Percentiles rank a stretch among this genome's conserved stretches.
Conservation (phyloP, 2,888 invertebrate species). For the Falcaria lacertinaria region DNA sequence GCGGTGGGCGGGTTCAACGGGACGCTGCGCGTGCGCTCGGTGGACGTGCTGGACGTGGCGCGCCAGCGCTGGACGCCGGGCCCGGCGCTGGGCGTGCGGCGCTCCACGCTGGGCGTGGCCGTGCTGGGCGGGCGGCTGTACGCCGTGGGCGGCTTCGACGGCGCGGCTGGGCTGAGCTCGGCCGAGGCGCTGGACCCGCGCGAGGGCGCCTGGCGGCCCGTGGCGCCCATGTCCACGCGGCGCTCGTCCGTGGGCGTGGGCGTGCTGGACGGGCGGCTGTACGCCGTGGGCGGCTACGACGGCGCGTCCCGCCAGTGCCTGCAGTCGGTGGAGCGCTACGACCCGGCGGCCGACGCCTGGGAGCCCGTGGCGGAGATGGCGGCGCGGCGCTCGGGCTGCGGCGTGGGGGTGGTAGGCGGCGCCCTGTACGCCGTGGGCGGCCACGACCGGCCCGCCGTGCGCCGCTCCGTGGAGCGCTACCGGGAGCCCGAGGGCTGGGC, state of each 20-base stretch:
- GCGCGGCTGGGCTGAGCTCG: conserved; percentile 93
- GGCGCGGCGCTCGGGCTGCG: conserved; percentile 93
- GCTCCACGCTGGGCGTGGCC: conserved; percentile 96
- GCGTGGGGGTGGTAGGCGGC: conserved; percentile 94
- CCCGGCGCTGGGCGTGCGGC: conserved; percentile 92
- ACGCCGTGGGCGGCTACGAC: conserved; percentile 96
- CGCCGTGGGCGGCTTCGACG: conserved; percentile 92
- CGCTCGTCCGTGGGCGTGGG: conserved; percentile 96
- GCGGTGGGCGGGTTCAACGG: conserved; percentile 88
- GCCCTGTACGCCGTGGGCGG: conserved; percentile 95
- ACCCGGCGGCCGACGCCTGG: conserved; percentile 92
- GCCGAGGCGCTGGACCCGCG: conserved; percentile 93
- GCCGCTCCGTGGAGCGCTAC: conserved; percentile 95
- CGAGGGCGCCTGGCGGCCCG: conserved; percentile 87
- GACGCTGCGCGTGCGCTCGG: conserved; percentile 92
- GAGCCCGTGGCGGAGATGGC: conserved; percentile 91
- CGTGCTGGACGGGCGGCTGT: conserved; percentile 86
- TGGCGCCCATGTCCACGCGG: conserved; percentile 94
- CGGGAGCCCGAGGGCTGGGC: conserved; percentile 87
- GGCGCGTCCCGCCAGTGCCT: conserved; percentile 94
- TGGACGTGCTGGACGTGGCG: conserved; percentile 94
- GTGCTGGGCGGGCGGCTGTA: conserved; percentile 92
- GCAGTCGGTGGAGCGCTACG: conserved; percentile 91
- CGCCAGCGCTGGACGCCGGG: conserved; percentile 92
- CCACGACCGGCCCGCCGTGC: conserved; percentile 96